Percentiles rank a stretch among this genome's conserved stretches.
phyloP scores from a whole-genome alignment of 92 coral and sea anemone species.

The Montipora capitata region DNA sequence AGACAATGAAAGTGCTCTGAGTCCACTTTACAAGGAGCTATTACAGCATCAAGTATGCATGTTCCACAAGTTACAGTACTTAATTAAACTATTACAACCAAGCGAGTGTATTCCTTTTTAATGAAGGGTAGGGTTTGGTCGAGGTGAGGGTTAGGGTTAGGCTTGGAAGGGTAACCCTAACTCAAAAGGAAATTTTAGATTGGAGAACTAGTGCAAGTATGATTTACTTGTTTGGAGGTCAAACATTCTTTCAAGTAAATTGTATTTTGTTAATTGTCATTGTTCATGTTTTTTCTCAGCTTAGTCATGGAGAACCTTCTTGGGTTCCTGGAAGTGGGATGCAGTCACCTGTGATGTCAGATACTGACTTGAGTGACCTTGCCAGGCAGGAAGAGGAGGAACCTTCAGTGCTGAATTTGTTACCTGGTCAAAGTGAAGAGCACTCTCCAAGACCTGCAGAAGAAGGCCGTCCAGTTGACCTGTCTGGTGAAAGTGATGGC shows the following conservation, averaged over 20 bases:
- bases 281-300: constrained; percentile 39
- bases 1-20: constrained; percentile 46
- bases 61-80: no score
- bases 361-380: constrained; percentile 54
- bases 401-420: constrained; percentile 33
- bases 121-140: no score
- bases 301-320: constrained; percentile 86
- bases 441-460: constrained; percentile 20
- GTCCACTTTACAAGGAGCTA: constrained; percentile 90
- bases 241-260: no score
- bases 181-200: no score
- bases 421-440: constrained; percentile 53
- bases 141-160: no score
- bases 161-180: no score
- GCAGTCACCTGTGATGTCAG: constrained; percentile 77
- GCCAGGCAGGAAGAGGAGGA: constrained; percentile 42
- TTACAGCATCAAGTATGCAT: constrained; percentile 85
- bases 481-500: constrained; percentile 32
- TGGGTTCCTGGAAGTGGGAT: constrained; percentile 85
- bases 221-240: no score
- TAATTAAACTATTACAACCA: not conserved
- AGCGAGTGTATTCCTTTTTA: no score
- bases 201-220: no score
- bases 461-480: constrained; percentile 14
- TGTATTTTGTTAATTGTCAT: not conserved